These are phyloP conservation scores for Epinephelus coioides DNA, from an alignment of 2,797 vertebrate genomes.

Conservation along the genomic window DNA sequence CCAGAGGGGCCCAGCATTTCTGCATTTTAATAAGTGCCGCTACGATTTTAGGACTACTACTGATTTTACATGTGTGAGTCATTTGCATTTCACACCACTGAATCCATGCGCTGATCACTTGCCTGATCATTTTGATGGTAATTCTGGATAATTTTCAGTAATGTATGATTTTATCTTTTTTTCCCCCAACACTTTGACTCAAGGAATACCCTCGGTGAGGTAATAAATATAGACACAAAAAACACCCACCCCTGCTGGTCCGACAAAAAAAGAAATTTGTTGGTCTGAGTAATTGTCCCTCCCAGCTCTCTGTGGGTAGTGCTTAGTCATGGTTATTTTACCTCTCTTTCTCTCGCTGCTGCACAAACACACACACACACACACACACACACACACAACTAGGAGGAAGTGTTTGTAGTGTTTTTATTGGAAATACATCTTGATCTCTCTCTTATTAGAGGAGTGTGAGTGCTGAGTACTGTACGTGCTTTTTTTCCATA, in stretches of 20 bases:
- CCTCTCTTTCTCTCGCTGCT: no score
- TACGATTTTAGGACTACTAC: constrained; percentile 29
- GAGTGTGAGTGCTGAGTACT: background rate
- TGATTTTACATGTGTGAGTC: constrained; percentile 28
- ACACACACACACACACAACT: background rate
- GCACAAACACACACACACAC: background rate
- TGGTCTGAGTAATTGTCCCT: constrained; percentile 30
- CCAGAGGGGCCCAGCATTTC: constrained; percentile 37
- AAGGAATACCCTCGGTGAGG: background rate
- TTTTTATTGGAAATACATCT: constrained; percentile 4
- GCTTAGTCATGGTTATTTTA: constrained; percentile 12
- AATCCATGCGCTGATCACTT: constrained; percentile 18
- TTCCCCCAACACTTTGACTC: background rate
- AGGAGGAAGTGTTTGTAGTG: background rate
- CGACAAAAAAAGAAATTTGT: background rate
- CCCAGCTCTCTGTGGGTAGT: constrained; percentile 8
- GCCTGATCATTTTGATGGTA: constrained; percentile 22
- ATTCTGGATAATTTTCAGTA: constrained; percentile 5
- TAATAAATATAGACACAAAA: constrained; percentile 10
- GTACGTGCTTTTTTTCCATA: background rate
- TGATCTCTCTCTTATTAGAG: background rate
- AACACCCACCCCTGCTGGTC: background rate
- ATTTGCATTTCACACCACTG: constrained; percentile 20
- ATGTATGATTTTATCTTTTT: constrained; percentile 5
- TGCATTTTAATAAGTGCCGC: constrained; percentile 52